These are phyloP conservation scores for Porites cylindrica DNA, from an alignment of 92 coral and sea anemone species.

Conservation along the genomic window DNA sequence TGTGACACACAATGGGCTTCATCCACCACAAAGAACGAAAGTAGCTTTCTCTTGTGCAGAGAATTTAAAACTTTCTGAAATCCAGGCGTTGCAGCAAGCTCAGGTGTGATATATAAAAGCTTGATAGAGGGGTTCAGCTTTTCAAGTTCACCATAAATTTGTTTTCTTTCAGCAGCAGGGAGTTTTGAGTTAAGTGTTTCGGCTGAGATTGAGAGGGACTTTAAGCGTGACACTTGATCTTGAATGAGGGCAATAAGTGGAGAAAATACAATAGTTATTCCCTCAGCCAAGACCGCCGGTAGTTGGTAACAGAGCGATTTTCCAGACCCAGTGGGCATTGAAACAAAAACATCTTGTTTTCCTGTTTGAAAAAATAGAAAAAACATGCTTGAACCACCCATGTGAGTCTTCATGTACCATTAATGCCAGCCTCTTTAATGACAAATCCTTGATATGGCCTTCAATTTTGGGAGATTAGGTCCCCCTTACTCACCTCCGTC, in stretches of 20 bases:
- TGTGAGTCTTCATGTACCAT: too few species aligned
- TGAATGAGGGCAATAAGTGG: constrained; percentile 96
- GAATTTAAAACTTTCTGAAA: constrained; percentile 77
- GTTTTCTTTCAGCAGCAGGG: constrained; percentile 71
- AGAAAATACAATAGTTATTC: constrained; percentile 90
- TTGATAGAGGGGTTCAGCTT: constrained; percentile 75
- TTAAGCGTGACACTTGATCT: constrained; percentile 86
- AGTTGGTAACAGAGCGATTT: constrained; percentile 94
- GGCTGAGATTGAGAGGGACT: constrained; percentile 72
- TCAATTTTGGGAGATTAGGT: too few species aligned
- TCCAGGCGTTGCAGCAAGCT: constrained; percentile 91
- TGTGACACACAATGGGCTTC: constrained; percentile 99
- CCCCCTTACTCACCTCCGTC: too few species aligned
- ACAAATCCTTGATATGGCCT: too few species aligned
- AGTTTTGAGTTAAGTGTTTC: constrained; percentile 91
- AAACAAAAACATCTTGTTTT: constrained; percentile 89
- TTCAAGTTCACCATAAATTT: constrained; percentile 76
- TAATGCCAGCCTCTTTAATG: too few species aligned
- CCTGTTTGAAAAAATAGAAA: constrained; percentile 52
- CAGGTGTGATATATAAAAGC: constrained; percentile 95
- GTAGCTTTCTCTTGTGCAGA: constrained; percentile 70
- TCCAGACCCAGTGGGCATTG: constrained; percentile 99
- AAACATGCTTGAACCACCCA: too few species aligned
- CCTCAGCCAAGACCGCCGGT: constrained; percentile 82
- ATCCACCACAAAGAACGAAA: constrained; percentile 89